These are phyloP conservation scores for Dendrocopos noguchii DNA, from an alignment of 2,113 vertebrate genomes.

Conservation along the genomic window DNA sequence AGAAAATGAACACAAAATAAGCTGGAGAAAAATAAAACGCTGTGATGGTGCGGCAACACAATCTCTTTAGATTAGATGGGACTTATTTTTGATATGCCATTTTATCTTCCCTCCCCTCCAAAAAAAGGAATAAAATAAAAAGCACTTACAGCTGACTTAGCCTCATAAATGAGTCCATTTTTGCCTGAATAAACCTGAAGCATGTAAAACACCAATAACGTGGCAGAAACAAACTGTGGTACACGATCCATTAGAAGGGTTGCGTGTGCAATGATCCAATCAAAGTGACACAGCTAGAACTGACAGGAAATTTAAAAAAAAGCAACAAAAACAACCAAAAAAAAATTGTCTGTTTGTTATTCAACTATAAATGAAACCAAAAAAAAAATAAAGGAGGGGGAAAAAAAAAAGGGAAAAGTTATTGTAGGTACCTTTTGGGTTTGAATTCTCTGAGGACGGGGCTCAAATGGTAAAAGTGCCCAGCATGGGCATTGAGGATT, in stretches of 20 bases:
- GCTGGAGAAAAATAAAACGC: neutral
- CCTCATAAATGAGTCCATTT: neutral
- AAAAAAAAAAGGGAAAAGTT: neutral
- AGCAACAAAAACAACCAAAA: neutral
- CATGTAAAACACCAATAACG: neutral
- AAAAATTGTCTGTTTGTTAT: neutral
- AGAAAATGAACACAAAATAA: neutral
- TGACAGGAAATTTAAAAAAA: neutral
- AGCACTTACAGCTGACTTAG: neutral
- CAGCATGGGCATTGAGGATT: neutral
- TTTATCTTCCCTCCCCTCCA: too few species aligned
- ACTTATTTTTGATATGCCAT: neutral
- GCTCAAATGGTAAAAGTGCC: neutral
- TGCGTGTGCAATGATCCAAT: neutral
- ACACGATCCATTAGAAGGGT: neutral
- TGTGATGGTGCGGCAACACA: neutral
- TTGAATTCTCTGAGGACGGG: neutral
- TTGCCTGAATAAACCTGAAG: neutral
- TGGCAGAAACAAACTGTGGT: neutral
- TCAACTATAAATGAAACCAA: neutral
- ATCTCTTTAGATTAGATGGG: neutral
- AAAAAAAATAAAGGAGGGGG: neutral
- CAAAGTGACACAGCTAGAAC: neutral
- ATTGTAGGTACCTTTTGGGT: neutral
- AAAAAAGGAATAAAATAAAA: neutral